Evolutionary conservation across 37 sponge, comb jelly and placozoan genomes (phyloP).

Genomic region (Dysidea cf. avara): DNA sequence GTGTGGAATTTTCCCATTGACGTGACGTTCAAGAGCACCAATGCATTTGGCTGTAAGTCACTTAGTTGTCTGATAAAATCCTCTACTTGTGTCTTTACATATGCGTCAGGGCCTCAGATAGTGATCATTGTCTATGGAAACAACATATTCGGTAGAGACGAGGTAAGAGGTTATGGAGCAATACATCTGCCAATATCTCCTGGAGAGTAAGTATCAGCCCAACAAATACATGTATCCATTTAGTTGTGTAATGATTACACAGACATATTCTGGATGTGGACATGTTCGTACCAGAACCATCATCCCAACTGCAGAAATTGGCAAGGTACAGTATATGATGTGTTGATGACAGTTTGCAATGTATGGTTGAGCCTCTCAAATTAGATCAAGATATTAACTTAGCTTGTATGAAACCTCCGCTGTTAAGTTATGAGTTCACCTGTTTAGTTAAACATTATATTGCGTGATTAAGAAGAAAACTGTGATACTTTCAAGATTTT

Average conservation of each 20-base stretch:
- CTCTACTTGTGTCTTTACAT: not conserved
- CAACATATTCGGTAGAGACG: conserved; percentile 90
- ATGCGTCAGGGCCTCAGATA: conserved; percentile 99
- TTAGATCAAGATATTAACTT: too few species aligned
- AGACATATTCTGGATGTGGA: conserved; percentile 69
- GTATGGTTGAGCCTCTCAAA: not conserved
- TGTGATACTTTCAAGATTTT: too few species aligned
- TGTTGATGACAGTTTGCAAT: not conserved
- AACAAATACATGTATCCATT: not conserved
- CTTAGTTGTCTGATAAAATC: not conserved
- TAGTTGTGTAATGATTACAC: not conserved
- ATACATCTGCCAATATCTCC: conserved; percentile 84
- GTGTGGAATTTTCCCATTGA: conserved; percentile 99
- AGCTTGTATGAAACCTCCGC: too few species aligned
- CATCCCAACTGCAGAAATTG: conserved; percentile 78
- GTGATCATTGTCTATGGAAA: conserved; percentile 94
- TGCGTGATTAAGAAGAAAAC: too few species aligned
- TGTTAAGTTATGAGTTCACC: too few species aligned
- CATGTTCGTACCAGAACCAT: conserved; percentile 92
- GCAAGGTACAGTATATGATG: too few species aligned
- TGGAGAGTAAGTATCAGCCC: conserved; percentile 63
- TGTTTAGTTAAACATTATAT: too few species aligned
- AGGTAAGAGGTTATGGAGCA: conserved; percentile 95
- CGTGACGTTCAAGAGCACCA: conserved; percentile 93
- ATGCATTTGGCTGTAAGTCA: conserved; percentile 90